Evolutionary conservation across 2,797 vertebrate genomes (phyloP), one percentile per base, ranked within the genome.

Genomic region (Caiman crocodilus): DNA sequence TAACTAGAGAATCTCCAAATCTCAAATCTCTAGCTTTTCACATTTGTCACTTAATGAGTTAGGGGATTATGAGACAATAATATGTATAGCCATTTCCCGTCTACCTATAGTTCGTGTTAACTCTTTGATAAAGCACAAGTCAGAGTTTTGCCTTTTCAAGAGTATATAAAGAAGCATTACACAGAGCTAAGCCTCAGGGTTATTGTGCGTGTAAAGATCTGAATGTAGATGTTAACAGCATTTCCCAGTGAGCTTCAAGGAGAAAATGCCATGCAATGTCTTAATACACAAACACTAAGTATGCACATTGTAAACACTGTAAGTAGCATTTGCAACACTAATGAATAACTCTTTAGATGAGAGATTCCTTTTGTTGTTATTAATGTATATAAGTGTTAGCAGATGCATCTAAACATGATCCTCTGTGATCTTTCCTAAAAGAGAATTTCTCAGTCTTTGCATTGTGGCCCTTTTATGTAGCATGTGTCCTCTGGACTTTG

Each of bases 61-160:
- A 58, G 55, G 30, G 76, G 20, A 21, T 74, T 23, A 78, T 90
- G 32, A 90, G 92, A 30, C 83, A 77, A 25, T 92, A 92, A 17
- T 92, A 32, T 89, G 7, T 85, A 61, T 14, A 80, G 57, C 79
- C 28, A 6, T 10, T 91, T 11, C 26, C 14, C 2, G 14, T 69
- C 16, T 87, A 87, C 69, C 69, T 82, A 3, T 88, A 58, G 59
- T 93, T 90, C 59, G 50, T 61, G 65, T 81, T 86, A 91, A 91
- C 63, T 59, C 94, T 93, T 91, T 55, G 23, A 21, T 73, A 78
- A 76, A 95, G 50, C 30, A 75, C 63, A 91, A 80, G 84, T 14
- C 32, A 93, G 56, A 74, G 17, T 23, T 87, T 3, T 76, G 15
- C 76, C 59, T 92, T 32, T 85, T 78, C 86, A 73, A 23, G 25